A percentile compares a stretch with the other conserved stretches of the same genome.
These are phyloP conservation scores for Ochropleura leucogaster DNA, from an alignment of 2,888 invertebrate genomes.

Conservation along the genomic window DNA sequence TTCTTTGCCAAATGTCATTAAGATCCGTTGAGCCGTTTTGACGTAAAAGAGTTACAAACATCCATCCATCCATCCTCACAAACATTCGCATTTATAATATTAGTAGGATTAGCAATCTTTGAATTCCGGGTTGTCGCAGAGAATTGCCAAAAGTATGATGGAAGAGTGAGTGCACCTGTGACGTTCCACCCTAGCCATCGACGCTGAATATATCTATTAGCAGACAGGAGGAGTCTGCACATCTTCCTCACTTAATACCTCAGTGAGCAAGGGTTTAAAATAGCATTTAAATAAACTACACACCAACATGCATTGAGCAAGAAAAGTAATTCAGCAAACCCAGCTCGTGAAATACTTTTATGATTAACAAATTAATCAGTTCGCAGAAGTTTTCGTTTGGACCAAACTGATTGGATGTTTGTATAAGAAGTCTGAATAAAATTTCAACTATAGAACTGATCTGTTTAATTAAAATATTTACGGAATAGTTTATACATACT, in stretches of 20 bases:
- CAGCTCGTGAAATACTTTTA: constrained; percentile 14
- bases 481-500: background rate
- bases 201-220: too few species aligned
- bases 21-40: too few species aligned
- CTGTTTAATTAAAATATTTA: constrained; percentile 3
- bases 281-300: background rate
- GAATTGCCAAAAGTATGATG: too few species aligned
- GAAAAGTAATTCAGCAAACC: constrained; percentile 20
- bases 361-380: constrained; percentile 39
- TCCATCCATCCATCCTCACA: too few species aligned
- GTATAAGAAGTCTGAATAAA: constrained; percentile 17
- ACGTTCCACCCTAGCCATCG: too few species aligned
- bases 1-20: too few species aligned
- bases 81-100: too few species aligned
- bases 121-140: too few species aligned
- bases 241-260: background rate
- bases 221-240: background rate
- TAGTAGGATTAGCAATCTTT: too few species aligned
- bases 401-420: constrained; percentile 20
- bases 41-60: too few species aligned
- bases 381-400: constrained; percentile 22
- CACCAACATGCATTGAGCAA: background rate
- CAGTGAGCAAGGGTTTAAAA: background rate
- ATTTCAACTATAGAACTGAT: background rate
- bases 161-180: too few species aligned